Evolutionary conservation across 2,113 vertebrate genomes (phyloP).

Genomic region (Sigmodon hispidus): DNA sequence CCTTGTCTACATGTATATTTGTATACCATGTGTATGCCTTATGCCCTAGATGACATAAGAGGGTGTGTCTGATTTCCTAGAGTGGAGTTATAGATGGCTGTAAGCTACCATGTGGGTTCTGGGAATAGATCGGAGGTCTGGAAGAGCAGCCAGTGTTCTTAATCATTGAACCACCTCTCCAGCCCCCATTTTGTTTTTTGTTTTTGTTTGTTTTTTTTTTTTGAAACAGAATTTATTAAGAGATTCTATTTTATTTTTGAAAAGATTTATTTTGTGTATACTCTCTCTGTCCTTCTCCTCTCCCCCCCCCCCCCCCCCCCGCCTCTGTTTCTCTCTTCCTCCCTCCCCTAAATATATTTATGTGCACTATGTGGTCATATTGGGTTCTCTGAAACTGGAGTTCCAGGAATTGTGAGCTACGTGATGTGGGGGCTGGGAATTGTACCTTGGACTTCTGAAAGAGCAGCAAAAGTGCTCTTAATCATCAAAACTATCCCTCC

Average conservation of each 20-base stretch:
- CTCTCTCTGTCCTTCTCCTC: too few relatives aligned
- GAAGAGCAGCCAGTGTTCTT: background rate
- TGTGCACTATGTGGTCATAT: too few relatives aligned
- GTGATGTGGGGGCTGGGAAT: too few relatives aligned
- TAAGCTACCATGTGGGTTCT: background rate
- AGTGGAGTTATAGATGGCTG: background rate
- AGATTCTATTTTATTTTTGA: background rate
- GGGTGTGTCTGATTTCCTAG: background rate
- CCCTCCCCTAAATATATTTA: too few relatives aligned
- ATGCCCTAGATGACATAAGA: background rate
- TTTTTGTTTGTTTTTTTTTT: background rate
- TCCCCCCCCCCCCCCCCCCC: too few relatives aligned
- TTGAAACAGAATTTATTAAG: background rate
- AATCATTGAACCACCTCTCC: background rate
- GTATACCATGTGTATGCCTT: background rate
- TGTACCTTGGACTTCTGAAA: too few relatives aligned
- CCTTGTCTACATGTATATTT: background rate
- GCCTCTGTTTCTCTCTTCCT: too few relatives aligned
- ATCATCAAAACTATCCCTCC: too few relatives aligned
- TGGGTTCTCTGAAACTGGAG: too few relatives aligned
- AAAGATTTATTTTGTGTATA: background rate
- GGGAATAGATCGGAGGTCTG: background rate
- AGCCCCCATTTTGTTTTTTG: background rate
- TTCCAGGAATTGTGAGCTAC: too few relatives aligned
- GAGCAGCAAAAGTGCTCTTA: background rate